Percentiles rank a stretch among this genome's conserved stretches.
phyloP scores from a whole-genome alignment of 2,888 invertebrate species.

The Euplagia quadripunctaria region DNA sequence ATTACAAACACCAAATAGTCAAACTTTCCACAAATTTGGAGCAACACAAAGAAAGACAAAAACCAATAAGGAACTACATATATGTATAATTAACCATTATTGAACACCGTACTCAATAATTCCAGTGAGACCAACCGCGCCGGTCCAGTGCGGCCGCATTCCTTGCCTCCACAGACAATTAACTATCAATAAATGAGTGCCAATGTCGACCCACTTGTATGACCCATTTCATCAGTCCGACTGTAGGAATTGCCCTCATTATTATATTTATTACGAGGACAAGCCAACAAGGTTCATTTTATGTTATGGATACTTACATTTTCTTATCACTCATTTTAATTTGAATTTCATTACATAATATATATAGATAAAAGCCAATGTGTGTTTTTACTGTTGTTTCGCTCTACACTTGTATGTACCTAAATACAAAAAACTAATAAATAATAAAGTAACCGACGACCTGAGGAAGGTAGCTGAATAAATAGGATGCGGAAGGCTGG shows the following conservation, averaged over 20 bases:
- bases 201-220: slow-evolving; percentile 45
- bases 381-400: no score
- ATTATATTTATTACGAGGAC: not conserved
- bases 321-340: no score
- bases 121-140: not conserved
- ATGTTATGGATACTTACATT: no score
- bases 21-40: not conserved
- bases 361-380: no score
- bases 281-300: not conserved
- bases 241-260: slow-evolving; percentile 12
- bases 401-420: no score
- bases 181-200: slow-evolving; percentile 54
- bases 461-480: no score
- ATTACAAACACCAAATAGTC: not conserved
- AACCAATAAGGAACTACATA: not conserved
- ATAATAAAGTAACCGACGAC: no score
- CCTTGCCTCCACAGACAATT: slow-evolving; percentile 44
- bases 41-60: not conserved
- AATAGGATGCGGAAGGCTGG: no score
- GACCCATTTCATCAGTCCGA: slow-evolving; percentile 20
- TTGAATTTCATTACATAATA: no score
- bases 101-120: slow-evolving; percentile 3
- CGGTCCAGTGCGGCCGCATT: slow-evolving; percentile 35
- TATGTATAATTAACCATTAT: slow-evolving; percentile 13
- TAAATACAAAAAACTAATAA: no score